Conservation (phyloP, 92 coral and sea anemone genomes). For the Actinostola sp. region DNA sequence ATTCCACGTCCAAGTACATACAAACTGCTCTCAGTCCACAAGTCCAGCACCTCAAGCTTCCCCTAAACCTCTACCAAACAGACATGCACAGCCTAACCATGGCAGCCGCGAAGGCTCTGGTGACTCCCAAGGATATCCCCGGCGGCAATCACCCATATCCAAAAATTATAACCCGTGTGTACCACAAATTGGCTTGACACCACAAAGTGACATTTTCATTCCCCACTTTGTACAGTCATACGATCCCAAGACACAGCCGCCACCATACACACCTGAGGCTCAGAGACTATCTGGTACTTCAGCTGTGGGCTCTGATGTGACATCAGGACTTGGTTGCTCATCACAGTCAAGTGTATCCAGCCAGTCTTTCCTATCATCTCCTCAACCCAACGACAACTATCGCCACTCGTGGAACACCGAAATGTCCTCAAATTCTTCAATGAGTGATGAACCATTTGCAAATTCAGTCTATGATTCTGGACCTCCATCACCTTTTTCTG, state of each 20-base stretch:
- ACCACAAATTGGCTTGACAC: constrained; percentile 37
- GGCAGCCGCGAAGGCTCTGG: constrained; percentile 51
- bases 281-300: constrained; percentile 54
- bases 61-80: constrained; percentile 17
- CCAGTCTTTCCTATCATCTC: constrained; percentile 57
- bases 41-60: neutral
- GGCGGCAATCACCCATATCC: constrained; percentile 51
- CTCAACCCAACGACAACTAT: constrained; percentile 59
- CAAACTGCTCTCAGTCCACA: constrained; percentile 31
- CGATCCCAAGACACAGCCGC: constrained; percentile 67
- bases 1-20: constrained; percentile 79
- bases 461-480: constrained; percentile 70
- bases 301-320: constrained; percentile 44
- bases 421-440: constrained; percentile 82
- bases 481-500: constrained; percentile 84
- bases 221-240: constrained; percentile 71
- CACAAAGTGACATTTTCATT: constrained; percentile 21
- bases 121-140: constrained; percentile 22
- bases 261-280: constrained; percentile 79
- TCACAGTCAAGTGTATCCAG: constrained; percentile 63
- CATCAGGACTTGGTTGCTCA: constrained; percentile 44
- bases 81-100: constrained; percentile 23
- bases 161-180: constrained; percentile 15
- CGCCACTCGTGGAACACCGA: constrained; percentile 89
- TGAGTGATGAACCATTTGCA: constrained; percentile 90